A percentile compares a stretch with the other conserved stretches of the same genome.
phyloP scores from a whole-genome alignment of 2,113 vertebrate species.

The Pangasianodon gigas region DNA sequence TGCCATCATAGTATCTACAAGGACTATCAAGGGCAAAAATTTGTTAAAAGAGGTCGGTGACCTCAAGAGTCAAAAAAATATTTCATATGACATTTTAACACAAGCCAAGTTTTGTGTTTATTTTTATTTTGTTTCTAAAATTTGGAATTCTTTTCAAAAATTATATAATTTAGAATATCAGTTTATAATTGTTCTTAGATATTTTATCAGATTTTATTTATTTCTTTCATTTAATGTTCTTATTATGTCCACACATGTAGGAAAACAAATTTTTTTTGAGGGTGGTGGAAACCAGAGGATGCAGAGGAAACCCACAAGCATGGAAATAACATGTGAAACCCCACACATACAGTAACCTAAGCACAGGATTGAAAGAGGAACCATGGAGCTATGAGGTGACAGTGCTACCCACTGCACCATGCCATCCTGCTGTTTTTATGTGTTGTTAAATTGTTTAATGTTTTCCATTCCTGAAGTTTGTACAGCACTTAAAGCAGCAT shows the following conservation, averaged over 20 bases:
- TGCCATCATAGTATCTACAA: background rate
- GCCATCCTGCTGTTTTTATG: background rate
- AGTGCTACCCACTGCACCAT: background rate
- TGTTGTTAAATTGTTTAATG: background rate
- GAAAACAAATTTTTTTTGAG: background rate
- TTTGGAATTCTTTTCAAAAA: background rate
- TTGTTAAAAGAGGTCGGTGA: background rate
- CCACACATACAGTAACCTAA: background rate
- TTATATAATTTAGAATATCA: background rate
- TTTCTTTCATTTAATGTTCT: too few species aligned
- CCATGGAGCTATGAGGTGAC: background rate
- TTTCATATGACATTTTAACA: background rate
- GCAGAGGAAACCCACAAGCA: background rate
- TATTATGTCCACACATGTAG: too few species aligned
- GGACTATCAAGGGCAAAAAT: background rate
- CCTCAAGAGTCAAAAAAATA: background rate
- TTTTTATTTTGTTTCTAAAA: background rate
- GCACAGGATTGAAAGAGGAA: background rate
- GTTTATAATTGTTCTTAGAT: background rate
- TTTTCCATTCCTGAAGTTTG: background rate
- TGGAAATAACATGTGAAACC: background rate
- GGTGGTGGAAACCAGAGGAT: background rate
- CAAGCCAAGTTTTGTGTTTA: background rate
- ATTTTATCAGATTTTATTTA: background rate
- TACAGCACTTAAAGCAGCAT: background rate